phyloP scores from a whole-genome alignment of 2,888 invertebrate genomes.

The Galerucella nymphaeae region DNA sequence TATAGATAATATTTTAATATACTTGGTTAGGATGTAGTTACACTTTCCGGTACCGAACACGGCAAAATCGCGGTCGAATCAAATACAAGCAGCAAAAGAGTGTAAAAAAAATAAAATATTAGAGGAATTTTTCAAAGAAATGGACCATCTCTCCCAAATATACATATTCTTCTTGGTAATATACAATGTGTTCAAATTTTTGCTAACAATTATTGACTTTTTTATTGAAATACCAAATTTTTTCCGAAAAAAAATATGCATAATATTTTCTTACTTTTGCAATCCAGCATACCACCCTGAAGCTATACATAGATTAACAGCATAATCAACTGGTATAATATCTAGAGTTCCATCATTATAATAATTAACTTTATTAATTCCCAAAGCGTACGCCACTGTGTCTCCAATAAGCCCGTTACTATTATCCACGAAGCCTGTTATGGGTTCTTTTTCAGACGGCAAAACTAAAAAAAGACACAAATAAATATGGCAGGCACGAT shows the following conservation, averaged over 20 bases:
- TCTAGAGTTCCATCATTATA: conserved; percentile 74
- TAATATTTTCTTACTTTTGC: conserved; percentile 39
- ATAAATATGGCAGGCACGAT: no score
- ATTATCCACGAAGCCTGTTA: conserved; percentile 70
- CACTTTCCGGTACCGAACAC: no score
- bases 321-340: conserved; percentile 83
- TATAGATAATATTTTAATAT: no score
- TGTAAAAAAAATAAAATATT: no score
- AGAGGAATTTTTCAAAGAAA: no score
- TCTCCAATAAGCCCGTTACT: conserved; percentile 49
- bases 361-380: conserved; percentile 68
- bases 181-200: not conserved
- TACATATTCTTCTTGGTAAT: not conserved
- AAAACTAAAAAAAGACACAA: conserved; percentile 50
- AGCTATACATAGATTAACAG: conserved; percentile 78
- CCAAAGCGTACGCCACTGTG: conserved; percentile 48
- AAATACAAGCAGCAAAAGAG: no score
- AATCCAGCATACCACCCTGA: conserved; percentile 58
- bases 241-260: not conserved
- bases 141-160: no score
- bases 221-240: no score
- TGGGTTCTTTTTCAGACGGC: conserved; percentile 51
- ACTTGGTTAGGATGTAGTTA: no score
- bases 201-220: no score
- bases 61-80: no score